phyloP scores from a whole-genome alignment of 2,113 vertebrate genomes.

The Spea bombifrons region DNA sequence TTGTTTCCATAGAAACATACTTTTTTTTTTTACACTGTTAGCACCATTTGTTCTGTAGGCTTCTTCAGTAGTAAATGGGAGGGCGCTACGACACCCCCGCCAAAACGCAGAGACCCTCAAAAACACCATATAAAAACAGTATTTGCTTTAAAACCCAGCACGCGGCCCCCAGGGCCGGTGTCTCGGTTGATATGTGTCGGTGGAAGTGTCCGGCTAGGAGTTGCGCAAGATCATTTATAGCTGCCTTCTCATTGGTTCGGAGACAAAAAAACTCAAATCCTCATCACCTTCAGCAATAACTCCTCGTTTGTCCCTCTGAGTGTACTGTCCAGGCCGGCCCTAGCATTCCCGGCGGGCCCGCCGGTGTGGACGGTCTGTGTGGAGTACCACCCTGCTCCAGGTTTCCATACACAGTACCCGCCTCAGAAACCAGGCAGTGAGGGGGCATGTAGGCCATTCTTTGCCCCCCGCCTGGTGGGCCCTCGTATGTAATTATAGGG shows the following conservation, averaged over 20 bases:
- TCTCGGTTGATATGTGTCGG: no score
- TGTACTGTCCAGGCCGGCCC: slow-evolving; percentile 73
- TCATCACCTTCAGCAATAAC: slow-evolving; percentile 67
- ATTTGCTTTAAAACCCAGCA: no score
- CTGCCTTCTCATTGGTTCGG: neutral
- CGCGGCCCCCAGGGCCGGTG: no score
- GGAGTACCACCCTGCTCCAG: slow-evolving; percentile 62
- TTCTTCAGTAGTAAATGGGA: no score
- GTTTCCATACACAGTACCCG: slow-evolving; percentile 59
- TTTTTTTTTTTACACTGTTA: no score
- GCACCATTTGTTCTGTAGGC: no score
- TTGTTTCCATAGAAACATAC: no score
- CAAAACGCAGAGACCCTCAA: no score
- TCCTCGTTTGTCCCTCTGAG: slow-evolving; percentile 71
- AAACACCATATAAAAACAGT: no score
- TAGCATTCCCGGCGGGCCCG: slow-evolving; percentile 59
- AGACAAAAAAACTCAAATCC: neutral
- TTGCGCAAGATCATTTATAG: no score
- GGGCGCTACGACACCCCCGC: no score
- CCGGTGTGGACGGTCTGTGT: slow-evolving; percentile 52
- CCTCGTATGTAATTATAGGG: slow-evolving; percentile 27
- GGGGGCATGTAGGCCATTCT: slow-evolving; percentile 51
- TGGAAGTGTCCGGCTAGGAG: no score
- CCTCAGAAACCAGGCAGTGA: slow-evolving; percentile 37
- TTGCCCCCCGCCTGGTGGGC: slow-evolving; percentile 15